Evolutionary conservation across 2,113 vertebrate genomes (phyloP), one percentile per base, ranked within the genome.

Genomic region (Orycteropus afer): DNA sequence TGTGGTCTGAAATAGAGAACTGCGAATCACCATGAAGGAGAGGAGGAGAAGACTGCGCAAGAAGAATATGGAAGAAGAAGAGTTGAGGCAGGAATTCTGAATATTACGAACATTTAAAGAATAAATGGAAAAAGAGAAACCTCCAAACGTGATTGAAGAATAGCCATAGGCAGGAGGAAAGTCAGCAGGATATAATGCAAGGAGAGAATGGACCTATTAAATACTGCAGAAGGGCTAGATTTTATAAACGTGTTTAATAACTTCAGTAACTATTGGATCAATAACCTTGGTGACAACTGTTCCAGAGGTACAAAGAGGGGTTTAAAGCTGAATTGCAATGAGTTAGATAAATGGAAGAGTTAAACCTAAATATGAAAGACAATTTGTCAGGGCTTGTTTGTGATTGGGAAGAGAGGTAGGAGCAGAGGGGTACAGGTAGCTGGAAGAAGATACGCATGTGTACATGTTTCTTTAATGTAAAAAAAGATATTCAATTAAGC

Each of bases 121-220:
- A 81, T 42, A 85, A 93, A 69, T 37, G 32, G 84, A 85, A n/a
- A n/a, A n/a, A n/a, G n/a, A n/a, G n/a, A n/a, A n/a, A n/a, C n/a
- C n/a, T n/a, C n/a, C n/a, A n/a, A 91, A 78, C 27, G 53, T 55
- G 29, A 91, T 57, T 25, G 2, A 86, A 77, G 57, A 79, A 91
- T 51, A 55, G 77, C 47, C 63, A 83, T 34, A 77, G 18, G 51
- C 25, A 85, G 45, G 59, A 89, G 22, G 88, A 61, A 93, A 89
- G 84, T 59, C 12, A 90, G 73, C 4, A 81, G 53, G 57, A 93
- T 29, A 67, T 4, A 85, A 96, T 88, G 88, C 40, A 89, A 85
- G 71, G 61, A 82, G 40, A 29, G 69, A 84, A 29, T 53, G 80
- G n/a, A 42, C 17, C 10, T 45, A 73, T 47, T 80, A 69, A 84